Evolutionary conservation across 1,140 invertebrate genomes (phyloP).

Genomic region (Saccostrea cuccullata): DNA sequence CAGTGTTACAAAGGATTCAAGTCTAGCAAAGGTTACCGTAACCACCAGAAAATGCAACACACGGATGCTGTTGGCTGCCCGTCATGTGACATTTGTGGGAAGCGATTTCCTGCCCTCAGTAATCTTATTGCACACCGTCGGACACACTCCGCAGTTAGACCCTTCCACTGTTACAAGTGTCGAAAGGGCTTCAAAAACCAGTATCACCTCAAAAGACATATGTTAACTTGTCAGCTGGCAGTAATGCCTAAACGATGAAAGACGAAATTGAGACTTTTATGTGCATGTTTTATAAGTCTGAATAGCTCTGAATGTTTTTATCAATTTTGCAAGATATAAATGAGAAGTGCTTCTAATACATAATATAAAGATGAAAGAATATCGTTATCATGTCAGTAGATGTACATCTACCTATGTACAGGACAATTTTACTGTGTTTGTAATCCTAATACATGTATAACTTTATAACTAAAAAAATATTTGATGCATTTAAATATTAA

Average conservation of each 20-base stretch:
- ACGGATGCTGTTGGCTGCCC: constrained; percentile 32
- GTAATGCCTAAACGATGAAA: background rate
- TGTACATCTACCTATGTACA: no score
- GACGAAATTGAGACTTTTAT: background rate
- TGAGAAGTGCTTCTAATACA: no score
- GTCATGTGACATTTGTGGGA: constrained; percentile 49
- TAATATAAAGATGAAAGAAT: no score
- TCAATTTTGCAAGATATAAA: no score
- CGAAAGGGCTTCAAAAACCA: constrained; percentile 47
- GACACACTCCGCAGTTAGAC: constrained; percentile 38
- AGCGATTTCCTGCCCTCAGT: constrained; percentile 46
- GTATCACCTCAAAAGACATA: constrained; percentile 43
- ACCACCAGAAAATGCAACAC: constrained; percentile 44
- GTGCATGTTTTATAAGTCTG: background rate
- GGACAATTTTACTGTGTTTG: no score
- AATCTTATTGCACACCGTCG: constrained; percentile 42
- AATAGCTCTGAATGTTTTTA: no score
- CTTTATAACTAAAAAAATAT: no score
- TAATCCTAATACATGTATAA: no score
- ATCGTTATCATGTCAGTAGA: no score
- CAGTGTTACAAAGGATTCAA: constrained; percentile 48
- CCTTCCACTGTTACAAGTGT: constrained; percentile 43
- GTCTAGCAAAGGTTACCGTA: constrained; percentile 36
- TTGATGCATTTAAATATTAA: no score
- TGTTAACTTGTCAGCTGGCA: background rate